phyloP scores from a whole-genome alignment of 30 jellyfish, hydroid and myxozoan genomes.

The Aurelia sp. region DNA sequence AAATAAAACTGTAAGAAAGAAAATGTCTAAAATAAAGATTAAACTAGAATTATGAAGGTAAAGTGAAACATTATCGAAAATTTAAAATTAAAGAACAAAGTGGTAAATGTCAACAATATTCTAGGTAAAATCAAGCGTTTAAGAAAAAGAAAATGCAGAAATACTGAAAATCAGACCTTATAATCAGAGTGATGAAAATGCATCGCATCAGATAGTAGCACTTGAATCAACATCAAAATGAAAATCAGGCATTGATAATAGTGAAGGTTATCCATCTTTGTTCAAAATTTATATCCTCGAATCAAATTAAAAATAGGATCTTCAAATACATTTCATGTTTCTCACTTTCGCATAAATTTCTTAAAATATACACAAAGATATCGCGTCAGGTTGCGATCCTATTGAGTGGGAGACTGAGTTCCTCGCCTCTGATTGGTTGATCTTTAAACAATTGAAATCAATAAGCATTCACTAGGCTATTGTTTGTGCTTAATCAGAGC shows the following conservation, averaged over 20 bases:
- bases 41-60: too few relatives aligned
- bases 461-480: conserved; percentile 9
- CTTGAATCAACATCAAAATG: not conserved
- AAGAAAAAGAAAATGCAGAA: too few relatives aligned
- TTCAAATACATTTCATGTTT: too few relatives aligned
- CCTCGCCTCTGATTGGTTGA: conserved; percentile 63
- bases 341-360: not conserved
- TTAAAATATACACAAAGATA: not conserved
- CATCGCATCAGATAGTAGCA: conserved; percentile 17
- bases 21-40: too few relatives aligned
- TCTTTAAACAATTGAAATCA: conserved; percentile 34
- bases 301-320: too few relatives aligned
- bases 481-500: conserved; percentile 3
- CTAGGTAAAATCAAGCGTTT: too few relatives aligned
- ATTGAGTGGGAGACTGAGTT: not conserved
- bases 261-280: not conserved
- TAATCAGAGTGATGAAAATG: conserved; percentile 70
- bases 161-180: not conserved
- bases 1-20: too few relatives aligned
- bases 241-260: not conserved
- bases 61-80: too few relatives aligned
- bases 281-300: not conserved
- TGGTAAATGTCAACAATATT: too few relatives aligned
- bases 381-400: not conserved
- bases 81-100: too few relatives aligned